Evolutionary conservation across 2,888 invertebrate genomes (phyloP).

Genomic region (Thymelicus sylvestris): DNA sequence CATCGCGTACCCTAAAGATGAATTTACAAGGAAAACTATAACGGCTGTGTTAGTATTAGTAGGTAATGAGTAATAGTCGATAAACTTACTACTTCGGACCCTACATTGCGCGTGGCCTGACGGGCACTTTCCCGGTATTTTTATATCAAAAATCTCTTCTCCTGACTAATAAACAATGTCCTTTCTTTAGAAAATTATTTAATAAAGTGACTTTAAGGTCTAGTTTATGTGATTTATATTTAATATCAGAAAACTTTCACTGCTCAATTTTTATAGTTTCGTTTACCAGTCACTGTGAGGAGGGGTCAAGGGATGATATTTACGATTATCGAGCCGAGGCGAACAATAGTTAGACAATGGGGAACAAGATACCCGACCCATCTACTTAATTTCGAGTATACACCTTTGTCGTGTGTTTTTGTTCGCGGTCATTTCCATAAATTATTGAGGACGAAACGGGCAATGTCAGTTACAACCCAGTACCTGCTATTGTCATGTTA

Average conservation of each 20-base stretch:
- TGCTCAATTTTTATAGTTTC: constrained; percentile 23
- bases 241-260: constrained; percentile 15
- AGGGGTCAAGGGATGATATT: constrained; percentile 65
- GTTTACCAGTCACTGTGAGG: constrained; percentile 18
- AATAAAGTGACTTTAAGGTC: too few relatives aligned
- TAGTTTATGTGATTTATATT: background rate
- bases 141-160: too few relatives aligned
- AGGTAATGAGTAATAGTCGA: too few relatives aligned
- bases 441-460: constrained; percentile 73
- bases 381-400: constrained; percentile 83
- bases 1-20: too few relatives aligned
- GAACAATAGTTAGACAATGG: constrained; percentile 75
- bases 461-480: constrained; percentile 51
- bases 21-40: too few relatives aligned
- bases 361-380: constrained; percentile 73
- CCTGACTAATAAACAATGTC: too few relatives aligned
- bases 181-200: too few relatives aligned
- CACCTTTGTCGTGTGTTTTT: constrained; percentile 82
- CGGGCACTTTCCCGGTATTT: too few relatives aligned
- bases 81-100: too few relatives aligned
- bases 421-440: constrained; percentile 82
- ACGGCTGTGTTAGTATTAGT: too few relatives aligned
- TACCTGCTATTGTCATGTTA: constrained; percentile 83
- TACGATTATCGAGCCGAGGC: constrained; percentile 64
- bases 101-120: too few relatives aligned